These are phyloP conservation scores for Orchestia grillus DNA, from an alignment of 1,140 invertebrate genomes.

Conservation along the genomic window DNA sequence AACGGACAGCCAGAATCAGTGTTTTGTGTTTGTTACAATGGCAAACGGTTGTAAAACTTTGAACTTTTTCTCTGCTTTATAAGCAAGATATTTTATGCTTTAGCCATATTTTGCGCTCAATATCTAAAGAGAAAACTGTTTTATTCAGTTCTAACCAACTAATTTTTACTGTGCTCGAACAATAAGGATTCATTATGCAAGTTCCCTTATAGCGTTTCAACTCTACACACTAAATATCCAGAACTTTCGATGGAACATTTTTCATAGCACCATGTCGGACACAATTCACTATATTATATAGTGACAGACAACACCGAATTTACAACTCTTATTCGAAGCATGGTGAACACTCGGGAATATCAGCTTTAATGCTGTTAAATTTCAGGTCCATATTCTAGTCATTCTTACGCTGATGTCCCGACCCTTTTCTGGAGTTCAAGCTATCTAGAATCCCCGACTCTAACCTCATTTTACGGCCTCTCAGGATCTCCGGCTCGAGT, in stretches of 20 bases:
- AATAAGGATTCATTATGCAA: no score
- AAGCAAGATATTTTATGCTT: no score
- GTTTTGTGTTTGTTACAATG: not conserved
- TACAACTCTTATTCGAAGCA: not conserved
- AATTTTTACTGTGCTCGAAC: no score
- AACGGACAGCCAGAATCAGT: not conserved
- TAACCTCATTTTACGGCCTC: not conserved
- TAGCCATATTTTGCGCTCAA: no score
- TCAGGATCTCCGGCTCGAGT: not conserved
- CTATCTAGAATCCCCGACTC: not conserved
- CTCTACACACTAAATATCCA: no score
- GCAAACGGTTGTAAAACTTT: no score
- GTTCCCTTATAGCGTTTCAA: no score
- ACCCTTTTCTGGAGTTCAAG: not conserved
- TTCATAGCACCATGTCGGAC: not conserved
- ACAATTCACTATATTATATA: not conserved
- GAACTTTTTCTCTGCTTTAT: no score
- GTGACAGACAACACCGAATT: not conserved
- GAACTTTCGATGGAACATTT: not conserved
- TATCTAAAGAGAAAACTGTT: no score
- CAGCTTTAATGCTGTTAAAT: not conserved
- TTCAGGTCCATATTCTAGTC: not conserved
- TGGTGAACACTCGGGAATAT: not conserved
- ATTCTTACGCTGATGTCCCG: no score
- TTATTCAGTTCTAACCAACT: no score